Conservation (phyloP, 2,888 invertebrate species). For the Drosophila mettleri region DNA sequence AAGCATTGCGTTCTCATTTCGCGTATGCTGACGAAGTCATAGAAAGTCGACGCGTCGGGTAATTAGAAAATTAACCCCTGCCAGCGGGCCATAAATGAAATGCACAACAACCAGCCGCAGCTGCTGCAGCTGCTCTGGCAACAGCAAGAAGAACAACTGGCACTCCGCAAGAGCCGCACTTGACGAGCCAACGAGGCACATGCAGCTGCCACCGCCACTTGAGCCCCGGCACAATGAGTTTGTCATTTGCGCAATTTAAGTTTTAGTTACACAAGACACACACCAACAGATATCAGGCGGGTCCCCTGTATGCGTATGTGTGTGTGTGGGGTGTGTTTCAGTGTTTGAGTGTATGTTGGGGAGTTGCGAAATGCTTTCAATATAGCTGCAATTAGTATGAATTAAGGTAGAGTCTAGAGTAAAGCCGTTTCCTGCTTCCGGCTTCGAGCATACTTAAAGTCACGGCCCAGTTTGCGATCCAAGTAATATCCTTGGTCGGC, state of each 20-base stretch:
- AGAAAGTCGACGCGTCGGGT: slow-evolving; percentile 72
- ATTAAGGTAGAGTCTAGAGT: slow-evolving; percentile 47
- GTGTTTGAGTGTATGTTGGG: neutral
- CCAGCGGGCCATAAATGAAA: slow-evolving; percentile 69
- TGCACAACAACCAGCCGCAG: slow-evolving; percentile 40
- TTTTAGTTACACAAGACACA: slow-evolving; percentile 31
- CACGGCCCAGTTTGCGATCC: slow-evolving; percentile 11
- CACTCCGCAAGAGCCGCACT: slow-evolving; percentile 61
- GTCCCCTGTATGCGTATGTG: slow-evolving; percentile 4
- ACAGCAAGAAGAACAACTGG: slow-evolving; percentile 39
- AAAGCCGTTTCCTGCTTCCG: slow-evolving; percentile 43
- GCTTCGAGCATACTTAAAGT: slow-evolving; percentile 21
- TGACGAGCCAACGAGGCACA: slow-evolving; percentile 55
- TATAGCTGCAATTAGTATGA: slow-evolving; percentile 57
- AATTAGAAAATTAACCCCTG: slow-evolving; percentile 76
- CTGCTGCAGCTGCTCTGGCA: slow-evolving; percentile 27
- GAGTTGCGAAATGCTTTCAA: slow-evolving; percentile 55
- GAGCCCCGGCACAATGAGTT: slow-evolving; percentile 54
- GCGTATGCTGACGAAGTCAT: slow-evolving; percentile 60
- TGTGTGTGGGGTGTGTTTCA: neutral
- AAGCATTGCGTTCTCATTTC: slow-evolving; percentile 58
- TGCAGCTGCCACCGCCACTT: slow-evolving; percentile 66
- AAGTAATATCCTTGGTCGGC: slow-evolving; percentile 30
- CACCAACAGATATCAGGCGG: slow-evolving; percentile 5
- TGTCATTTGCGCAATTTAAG: slow-evolving; percentile 62